Evolutionary conservation across 2,888 invertebrate genomes (phyloP), one percentile per base, ranked within the genome.

Genomic region (Drosophila siamana): DNA sequence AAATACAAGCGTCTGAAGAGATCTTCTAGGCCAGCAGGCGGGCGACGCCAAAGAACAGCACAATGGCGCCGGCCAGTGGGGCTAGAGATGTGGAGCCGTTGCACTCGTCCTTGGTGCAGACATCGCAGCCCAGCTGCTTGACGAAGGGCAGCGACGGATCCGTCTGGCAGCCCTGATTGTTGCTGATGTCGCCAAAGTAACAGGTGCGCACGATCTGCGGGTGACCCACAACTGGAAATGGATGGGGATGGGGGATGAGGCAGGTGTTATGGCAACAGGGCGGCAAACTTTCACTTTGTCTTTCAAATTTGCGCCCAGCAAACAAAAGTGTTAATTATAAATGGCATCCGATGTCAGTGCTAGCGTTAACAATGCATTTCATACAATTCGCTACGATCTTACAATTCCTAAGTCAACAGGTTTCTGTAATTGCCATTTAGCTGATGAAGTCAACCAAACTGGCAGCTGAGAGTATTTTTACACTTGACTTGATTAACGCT

Each of bases 1-100:
- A 44, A 22, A 41, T 24, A n/a, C 9, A 4, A 4, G 8, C 11
- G n/a, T 19, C 22, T 48, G 28, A 15, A 38, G 66, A 70, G 77
- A 69, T 83, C 90, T 83, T 83, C 89, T 91, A 91, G 69, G 91
- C 88, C 64, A 91, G 66, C 26, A 92, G 48, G 19, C 91, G 91
- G 22, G 91, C 89, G 61, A 89, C 52, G 9, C 78, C 88, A 54
- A 91, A 88, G 79, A 90, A 86, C 30, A 90, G 48, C 24, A 90
- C 43, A 36, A 91, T 80, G 28, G 86, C 85, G 2, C 80, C 73
- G 11, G 83, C 88, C 15, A 91, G 69, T 8, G 92, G 91, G 19
- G 78, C 85, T 40, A 84, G 43, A 36, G 83, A 66, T 9, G 79
- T 33, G 30, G 92, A 87, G 5, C 89, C 85, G 40, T 92, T 92